Percentiles rank a stretch among this genome's conserved stretches.
Evolutionary conservation across 2,888 invertebrate species (phyloP).

Genomic region (Teleiodes luculella): DNA sequence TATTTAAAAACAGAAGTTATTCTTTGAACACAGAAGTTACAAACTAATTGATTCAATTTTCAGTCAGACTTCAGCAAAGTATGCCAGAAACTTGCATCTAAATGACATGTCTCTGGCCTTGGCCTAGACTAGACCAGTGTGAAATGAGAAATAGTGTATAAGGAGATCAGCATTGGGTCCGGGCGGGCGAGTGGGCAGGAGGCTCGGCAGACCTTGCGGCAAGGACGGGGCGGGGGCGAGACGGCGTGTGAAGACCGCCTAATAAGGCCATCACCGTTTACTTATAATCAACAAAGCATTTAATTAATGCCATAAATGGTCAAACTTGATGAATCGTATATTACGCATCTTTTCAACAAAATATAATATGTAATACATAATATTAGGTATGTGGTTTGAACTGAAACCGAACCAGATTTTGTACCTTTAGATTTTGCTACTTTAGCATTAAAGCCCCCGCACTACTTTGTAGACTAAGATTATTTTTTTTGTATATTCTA

Average conservation of each 20-base stretch:
- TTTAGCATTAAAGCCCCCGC: no score
- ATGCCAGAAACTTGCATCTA: neutral
- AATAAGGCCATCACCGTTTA: conserved; percentile 41
- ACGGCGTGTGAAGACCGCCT: conserved; percentile 48
- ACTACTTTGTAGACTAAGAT: no score
- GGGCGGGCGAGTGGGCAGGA: conserved; percentile 48
- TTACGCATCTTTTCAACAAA: no score
- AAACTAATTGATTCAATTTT: no score
- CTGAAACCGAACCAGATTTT: no score
- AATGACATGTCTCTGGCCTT: neutral
- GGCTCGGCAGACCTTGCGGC: conserved; percentile 68
- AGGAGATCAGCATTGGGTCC: neutral
- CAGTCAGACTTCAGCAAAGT: neutral
- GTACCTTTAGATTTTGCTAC: no score
- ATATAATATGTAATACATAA: no score
- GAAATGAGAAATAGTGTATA: neutral
- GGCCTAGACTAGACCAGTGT: neutral
- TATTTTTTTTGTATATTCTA: no score
- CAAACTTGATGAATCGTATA: no score
- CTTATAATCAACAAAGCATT: neutral
- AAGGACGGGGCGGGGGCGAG: conserved; percentile 68
- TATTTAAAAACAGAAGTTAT: no score
- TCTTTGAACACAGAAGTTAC: no score
- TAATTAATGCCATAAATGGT: conserved; percentile 29
- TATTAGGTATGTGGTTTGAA: no score